Evolutionary conservation across 2,113 vertebrate genomes (phyloP), one percentile per base, ranked within the genome.

Genomic region (Acanthochromis polyacanthus): DNA sequence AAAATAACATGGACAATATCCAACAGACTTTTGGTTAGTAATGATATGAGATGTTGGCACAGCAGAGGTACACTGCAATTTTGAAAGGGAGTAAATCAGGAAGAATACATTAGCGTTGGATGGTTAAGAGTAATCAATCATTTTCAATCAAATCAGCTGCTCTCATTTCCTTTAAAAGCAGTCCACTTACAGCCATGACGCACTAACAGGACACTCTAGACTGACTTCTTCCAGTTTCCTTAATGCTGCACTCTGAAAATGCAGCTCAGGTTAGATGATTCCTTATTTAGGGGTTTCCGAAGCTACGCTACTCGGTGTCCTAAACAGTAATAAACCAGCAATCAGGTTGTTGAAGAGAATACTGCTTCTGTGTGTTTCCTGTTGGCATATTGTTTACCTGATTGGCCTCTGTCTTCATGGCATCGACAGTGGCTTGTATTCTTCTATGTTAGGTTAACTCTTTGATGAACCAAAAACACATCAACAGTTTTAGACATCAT

Each of bases 61-160:
- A 32, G 56, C 51, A 66, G 67, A 52, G 32, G 36, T 59, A 40
- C 53, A 52, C 30, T 22, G 25, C 20, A 23, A n/a, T 22, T 59
- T 55, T 55, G 30, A 58, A 45, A 67, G 68, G 0, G n/a, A 65
- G 60, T 71, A 76, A 76, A 76, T 84, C 57, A 62, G 51, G 5
- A 23, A 25, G 30, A 52, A 38, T 62, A 22, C 15, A 71, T 80
- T 36, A 71, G 10, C 5, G 50, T 15, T 43, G 71, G 28, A 20
- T 56, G 50, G 57, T 43, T 25, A 50, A 25, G 9, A 51, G 23
- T 57, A 43, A 71, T 75, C 50, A 75, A 38, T 80, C 50, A 17
- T 60, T 20, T 57, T 22, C 71, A 84, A 80, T 84, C 56, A 71
- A 84, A 84, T 66, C 71, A 70, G 28, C 48, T 48, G 17, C 8